Conservation (phyloP, 1,140 invertebrate species). For the Thaumatotibia leucotreta region DNA sequence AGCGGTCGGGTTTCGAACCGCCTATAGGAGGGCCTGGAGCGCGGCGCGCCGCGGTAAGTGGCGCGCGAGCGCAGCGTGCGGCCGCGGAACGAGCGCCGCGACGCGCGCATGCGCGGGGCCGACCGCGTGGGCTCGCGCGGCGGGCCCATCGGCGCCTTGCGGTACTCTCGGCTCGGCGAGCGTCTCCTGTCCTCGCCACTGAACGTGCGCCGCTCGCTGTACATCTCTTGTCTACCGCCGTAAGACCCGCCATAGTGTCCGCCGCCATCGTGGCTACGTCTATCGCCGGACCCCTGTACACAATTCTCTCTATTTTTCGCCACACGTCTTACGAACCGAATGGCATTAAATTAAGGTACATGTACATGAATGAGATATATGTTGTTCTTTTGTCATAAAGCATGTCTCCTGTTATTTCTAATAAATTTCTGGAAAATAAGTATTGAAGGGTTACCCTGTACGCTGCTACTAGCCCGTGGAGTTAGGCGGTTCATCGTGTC, state of each 20-base stretch:
- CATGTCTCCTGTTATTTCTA: background rate
- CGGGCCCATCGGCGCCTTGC: constrained; percentile 69
- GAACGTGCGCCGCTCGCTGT: constrained; percentile 67
- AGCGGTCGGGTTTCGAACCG: constrained; percentile 60
- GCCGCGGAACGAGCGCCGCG: constrained; percentile 69
- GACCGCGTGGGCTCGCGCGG: constrained; percentile 59
- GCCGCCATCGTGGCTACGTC: constrained; percentile 73
- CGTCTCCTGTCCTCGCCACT: constrained; percentile 64
- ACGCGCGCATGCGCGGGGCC: constrained; percentile 45
- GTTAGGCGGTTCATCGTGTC: background rate
- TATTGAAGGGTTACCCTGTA: background rate
- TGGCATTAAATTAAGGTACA: constrained; percentile 27
- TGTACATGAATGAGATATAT: constrained; percentile 9
- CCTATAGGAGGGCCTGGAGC: constrained; percentile 55
- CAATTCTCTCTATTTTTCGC: constrained; percentile 66
- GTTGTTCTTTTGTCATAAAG: background rate
- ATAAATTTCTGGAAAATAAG: background rate
- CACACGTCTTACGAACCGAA: constrained; percentile 36
- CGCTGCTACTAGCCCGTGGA: background rate
- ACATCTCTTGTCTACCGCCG: constrained; percentile 68
- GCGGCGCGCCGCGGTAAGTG: constrained; percentile 60
- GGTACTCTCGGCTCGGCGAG: constrained; percentile 67
- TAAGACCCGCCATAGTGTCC: constrained; percentile 71
- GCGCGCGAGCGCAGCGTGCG: constrained; percentile 62
- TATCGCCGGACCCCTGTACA: constrained; percentile 75